Evolutionary conservation across 2,113 vertebrate genomes (phyloP).

Genomic region (Microtus pennsylvanicus): DNA sequence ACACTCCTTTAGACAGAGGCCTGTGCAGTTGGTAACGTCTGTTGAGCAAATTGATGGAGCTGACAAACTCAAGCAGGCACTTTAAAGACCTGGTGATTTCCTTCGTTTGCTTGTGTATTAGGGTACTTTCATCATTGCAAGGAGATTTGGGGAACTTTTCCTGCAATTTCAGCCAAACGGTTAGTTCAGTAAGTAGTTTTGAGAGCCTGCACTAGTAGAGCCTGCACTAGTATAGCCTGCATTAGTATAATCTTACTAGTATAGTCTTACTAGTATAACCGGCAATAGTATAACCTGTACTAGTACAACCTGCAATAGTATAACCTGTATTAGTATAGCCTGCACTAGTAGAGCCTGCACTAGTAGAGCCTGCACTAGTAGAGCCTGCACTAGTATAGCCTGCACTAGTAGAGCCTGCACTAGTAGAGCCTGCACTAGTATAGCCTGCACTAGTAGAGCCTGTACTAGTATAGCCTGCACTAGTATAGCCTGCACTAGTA

Average conservation of each 20-base stretch:
- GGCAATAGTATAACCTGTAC: not conserved
- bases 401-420: not conserved
- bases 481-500: too few species aligned
- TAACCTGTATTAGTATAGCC: not conserved
- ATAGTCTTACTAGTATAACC: not conserved
- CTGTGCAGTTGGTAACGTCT: slow-evolving; percentile 51
- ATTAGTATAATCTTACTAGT: too few species aligned
- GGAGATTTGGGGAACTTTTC: not conserved
- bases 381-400: too few species aligned
- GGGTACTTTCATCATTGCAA: slow-evolving; percentile 11
- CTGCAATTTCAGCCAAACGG: slow-evolving; percentile 12
- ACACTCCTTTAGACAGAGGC: slow-evolving; percentile 22
- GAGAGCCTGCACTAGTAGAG: not conserved
- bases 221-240: not conserved
- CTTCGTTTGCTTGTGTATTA: slow-evolving; percentile 35
- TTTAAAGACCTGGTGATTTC: slow-evolving; percentile 51
- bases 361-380: not conserved
- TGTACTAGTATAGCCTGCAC: too few species aligned
- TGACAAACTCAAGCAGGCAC: slow-evolving; percentile 33
- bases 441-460: too few species aligned
- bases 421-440: not conserved
- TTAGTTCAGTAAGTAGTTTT: slow-evolving; percentile 34
- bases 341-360: not conserved
- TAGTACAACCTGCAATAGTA: not conserved
- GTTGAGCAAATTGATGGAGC: slow-evolving; percentile 50